Conservation (phyloP, 2,113 vertebrate species). For the Gadus macrocephalus region DNA sequence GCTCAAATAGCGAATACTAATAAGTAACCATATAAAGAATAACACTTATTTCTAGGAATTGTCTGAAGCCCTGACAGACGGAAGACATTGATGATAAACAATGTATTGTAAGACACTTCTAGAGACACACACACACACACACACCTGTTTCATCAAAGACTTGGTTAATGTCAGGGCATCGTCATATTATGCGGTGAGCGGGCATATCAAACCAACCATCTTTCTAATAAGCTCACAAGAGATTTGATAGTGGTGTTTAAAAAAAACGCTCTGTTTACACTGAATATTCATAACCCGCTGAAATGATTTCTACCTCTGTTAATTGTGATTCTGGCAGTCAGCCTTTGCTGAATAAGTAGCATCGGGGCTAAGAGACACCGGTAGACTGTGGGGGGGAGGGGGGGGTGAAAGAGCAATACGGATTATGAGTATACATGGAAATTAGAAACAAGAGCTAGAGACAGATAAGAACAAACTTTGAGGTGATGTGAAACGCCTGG, state of each 20-base stretch:
- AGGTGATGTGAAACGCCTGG: background rate
- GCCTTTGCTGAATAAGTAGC: conserved; percentile 23
- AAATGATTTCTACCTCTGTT: conserved; percentile 54
- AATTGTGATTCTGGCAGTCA: conserved; percentile 57
- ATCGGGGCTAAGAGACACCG: conserved; percentile 16
- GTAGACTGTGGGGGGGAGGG: conserved; percentile 11
- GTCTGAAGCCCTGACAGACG: background rate
- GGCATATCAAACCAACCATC: conserved; percentile 53
- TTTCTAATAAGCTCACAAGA: conserved; percentile 71
- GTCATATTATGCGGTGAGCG: conserved; percentile 48
- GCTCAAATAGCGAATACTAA: too few species aligned
- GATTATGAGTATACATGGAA: conserved; percentile 19
- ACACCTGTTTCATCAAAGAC: conserved; percentile 43
- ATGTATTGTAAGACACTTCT: background rate
- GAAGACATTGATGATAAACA: background rate
- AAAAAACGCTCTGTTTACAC: conserved; percentile 52
- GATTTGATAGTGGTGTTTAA: conserved; percentile 67
- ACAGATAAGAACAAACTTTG: background rate
- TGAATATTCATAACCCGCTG: conserved; percentile 74
- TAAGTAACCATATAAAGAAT: too few species aligned
- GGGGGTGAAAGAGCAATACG: conserved; percentile 13
- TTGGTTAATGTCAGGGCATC: conserved; percentile 54
- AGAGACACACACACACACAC: conserved; percentile 8
- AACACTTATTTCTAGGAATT: conserved; percentile 14
- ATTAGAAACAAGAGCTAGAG: conserved; percentile 6